Evolutionary conservation across 2,888 invertebrate genomes (phyloP).

Genomic region (Pristionchus fissidentatus): DNA sequence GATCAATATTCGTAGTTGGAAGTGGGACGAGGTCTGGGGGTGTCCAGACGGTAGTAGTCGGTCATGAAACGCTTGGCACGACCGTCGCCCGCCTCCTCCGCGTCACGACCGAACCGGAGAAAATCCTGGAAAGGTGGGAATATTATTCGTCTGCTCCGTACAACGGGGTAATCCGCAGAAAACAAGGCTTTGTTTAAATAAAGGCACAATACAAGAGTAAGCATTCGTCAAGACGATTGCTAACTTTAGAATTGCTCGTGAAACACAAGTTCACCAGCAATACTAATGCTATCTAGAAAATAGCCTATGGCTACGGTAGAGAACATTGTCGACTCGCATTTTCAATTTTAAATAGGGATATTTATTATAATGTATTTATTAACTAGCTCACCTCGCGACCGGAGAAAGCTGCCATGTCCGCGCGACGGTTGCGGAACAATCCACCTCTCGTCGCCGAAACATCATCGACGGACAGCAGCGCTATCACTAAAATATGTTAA

Average conservation of each 20-base stretch:
- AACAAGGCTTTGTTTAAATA: no score
- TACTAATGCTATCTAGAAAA: no score
- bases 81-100: background rate
- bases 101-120: slow-evolving; percentile 2
- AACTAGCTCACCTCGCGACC: background rate
- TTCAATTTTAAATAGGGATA: no score
- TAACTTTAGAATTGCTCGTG: no score
- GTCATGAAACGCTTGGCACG: slow-evolving; percentile 8
- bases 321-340: no score
- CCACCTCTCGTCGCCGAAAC: background rate
- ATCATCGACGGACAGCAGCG: background rate
- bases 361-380: background rate
- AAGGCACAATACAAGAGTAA: no score
- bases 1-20: background rate
- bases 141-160: no score
- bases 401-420: background rate
- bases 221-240: no score
- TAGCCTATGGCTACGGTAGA: no score
- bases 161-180: no score
- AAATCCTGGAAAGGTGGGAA: slow-evolving; percentile 14
- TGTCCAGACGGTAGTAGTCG: background rate
- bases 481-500: background rate
- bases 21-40: no score
- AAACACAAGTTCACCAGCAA: no score
- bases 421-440: background rate